A percentile compares a stretch with the other conserved stretches of the same genome.
phyloP scores from a whole-genome alignment of 2,113 vertebrate species.

The Varanus salvator region DNA sequence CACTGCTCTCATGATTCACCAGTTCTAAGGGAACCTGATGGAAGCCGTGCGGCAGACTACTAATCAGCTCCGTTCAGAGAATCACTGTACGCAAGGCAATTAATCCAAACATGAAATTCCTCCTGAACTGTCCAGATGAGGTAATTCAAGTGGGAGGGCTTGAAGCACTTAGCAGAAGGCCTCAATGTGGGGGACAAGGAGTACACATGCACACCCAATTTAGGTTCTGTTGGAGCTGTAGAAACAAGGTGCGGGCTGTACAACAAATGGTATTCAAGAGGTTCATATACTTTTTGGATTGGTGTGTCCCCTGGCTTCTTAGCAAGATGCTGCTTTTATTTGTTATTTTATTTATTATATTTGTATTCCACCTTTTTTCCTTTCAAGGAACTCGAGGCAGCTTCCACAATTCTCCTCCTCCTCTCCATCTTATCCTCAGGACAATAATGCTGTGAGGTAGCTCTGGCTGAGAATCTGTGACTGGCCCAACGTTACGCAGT shows the following conservation, averaged over 20 bases:
- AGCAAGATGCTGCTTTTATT: not conserved
- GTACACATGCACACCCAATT: not conserved
- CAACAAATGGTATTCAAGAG: no score
- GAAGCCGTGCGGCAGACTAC: not conserved
- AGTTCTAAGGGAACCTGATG: not conserved
- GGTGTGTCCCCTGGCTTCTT: no score
- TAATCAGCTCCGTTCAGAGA: not conserved
- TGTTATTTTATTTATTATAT: no score
- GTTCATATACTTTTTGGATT: no score
- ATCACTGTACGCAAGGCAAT: not conserved
- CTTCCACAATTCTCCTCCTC: no score
- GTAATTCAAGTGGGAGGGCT: not conserved
- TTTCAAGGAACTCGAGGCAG: no score
- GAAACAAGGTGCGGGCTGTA: not conserved
- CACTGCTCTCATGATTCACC: not conserved
- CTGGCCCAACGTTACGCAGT: no score
- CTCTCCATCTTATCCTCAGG: no score
- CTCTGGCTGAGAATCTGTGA: no score
- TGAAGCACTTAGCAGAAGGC: not conserved
- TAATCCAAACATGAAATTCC: not conserved
- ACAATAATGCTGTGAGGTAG: no score
- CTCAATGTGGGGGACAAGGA: not conserved
- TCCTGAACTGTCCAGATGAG: conserved; percentile 9
- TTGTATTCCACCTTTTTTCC: no score
- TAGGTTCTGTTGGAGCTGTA: not conserved